Evolutionary conservation across 2,113 vertebrate genomes (phyloP), one percentile per base, ranked within the genome.

Genomic region (Perognathus longimembris): DNA sequence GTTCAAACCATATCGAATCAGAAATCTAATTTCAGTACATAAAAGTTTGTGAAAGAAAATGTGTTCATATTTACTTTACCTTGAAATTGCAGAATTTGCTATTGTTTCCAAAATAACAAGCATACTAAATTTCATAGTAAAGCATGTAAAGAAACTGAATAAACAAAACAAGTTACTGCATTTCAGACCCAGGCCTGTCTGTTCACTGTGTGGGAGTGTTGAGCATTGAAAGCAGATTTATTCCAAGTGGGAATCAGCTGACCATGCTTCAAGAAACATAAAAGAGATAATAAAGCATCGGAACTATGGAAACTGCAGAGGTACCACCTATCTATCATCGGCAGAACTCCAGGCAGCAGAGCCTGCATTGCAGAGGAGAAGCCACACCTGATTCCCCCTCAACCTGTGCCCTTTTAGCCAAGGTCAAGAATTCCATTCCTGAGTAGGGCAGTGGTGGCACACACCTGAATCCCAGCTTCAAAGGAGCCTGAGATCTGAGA

Each of bases 201-300:
- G 74, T 66, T 5, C 5, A 57, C 40, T n/a, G 9, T 11, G 32
- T 88, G 59, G 1, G 1, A 79, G 3, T 34, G 12, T 10, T 79
- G 22, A 30, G n/a, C 11, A 88, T 71, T 59, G 54, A 84, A 81
- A 92, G 22, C 32, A 78, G 45, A 71, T 74, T 71, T 90, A 73
- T 7, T 78, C 24, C 59, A 78, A 77, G 26, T 67, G 9, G 66
- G 79, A 83, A 92, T 82, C 57, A 88, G n/a, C 26, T 36, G 80
- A 71, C 15, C 38, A 59, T 50, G 14, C 50, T 59, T 66, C 14
- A 82, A 8, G 45, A 92, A 84, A 76, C 21, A 24, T 11, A 21
- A 34, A n/a, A 63, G 21, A 88, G 38, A 57, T 36, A 75, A 45
- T 12, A 8, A 11, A 74, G 3, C 21, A 92, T 34, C 24, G 12